phyloP scores from a whole-genome alignment of 2,888 invertebrate genomes.

The Malthinus flaveolus region DNA sequence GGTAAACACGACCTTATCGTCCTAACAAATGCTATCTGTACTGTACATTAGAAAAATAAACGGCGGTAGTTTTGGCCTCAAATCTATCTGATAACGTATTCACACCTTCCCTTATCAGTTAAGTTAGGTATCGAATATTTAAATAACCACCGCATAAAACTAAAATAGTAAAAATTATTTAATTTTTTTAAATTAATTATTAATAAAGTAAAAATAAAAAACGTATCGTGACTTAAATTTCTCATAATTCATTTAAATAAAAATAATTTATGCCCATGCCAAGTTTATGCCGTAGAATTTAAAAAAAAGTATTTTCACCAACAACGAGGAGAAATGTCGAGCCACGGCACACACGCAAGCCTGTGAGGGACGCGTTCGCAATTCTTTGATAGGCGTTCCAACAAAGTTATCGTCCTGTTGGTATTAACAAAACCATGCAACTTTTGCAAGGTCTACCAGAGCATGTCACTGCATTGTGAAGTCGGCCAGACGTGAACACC shows the following conservation, averaged over 20 bases:
- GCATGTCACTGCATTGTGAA: conserved; percentile 39
- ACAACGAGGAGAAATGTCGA: conserved; percentile 33
- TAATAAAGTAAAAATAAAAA: not conserved
- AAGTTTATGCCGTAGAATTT: conserved; percentile 13
- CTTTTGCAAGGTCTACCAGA: conserved; percentile 24
- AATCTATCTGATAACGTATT: conserved; percentile 5
- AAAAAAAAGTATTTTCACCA: conserved; percentile 42
- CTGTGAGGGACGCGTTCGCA: conserved; percentile 40
- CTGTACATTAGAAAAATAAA: conserved; percentile 16
- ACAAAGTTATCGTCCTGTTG: conserved; percentile 7
- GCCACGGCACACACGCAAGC: conserved; percentile 42
- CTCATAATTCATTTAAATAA: conserved; percentile 15
- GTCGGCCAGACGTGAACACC: conserved; percentile 48
- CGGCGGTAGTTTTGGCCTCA: conserved; percentile 10
- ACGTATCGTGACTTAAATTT: conserved; percentile 9
- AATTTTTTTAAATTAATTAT: not conserved
- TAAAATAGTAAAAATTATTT: not conserved
- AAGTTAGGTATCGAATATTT: not conserved
- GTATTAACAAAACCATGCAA: conserved; percentile 1
- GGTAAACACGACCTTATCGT: not conserved
- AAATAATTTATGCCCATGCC: conserved; percentile 10
- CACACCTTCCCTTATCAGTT: not conserved
- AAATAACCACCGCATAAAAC: not conserved
- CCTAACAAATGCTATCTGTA: conserved; percentile 5
- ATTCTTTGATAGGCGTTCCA: conserved; percentile 34